Evolutionary conservation across 2,888 invertebrate species (phyloP), one percentile per base, ranked within the genome.

Genomic region (Campoletis raptor): DNA sequence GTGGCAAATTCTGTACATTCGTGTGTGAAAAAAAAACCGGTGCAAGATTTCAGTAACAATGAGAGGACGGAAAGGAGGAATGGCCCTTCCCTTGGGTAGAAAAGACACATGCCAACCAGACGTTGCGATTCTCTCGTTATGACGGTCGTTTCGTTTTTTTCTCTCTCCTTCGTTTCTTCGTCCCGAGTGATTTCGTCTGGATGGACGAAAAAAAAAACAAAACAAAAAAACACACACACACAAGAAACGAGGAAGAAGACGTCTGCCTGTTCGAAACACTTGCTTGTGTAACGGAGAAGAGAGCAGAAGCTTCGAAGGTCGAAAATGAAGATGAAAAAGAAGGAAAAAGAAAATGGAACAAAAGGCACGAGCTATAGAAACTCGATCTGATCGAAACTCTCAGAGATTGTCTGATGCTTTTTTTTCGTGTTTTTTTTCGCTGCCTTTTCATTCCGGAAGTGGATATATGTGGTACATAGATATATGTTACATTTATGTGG

Each of bases 41-140:
- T 73, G 21, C 42, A 48, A 69, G 42, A 82, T 82, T 57, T 76
- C 54, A 37, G 42, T 21, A 82, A 82, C 76, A 82, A 76, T 76
- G 81, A 74, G 67, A 66, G 21, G 66, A 73, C 37, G 57, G 36
- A 79, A 69, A 21, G 67, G 40, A 79, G 30, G 40, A 67, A 42
- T 42, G 42, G 42, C 30, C 24, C 61, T 61, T 18, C 54, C 36
- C 72, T 52, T 21, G 21, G 54, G 52, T 45, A 21, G 80, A 70
- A 30, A 54, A 48, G 66, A 81, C 81, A 81, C 67, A 67, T 81
- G 81, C 83, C 24, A 40, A 52, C 79, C 83, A 84, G 83, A 84
- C 76, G 73, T n/a, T 36, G 24, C 54, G 54, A 79, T 24, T 79
- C 79, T 73, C 79, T 79, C 64, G 78, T 73, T 73, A 67, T 72